Percentiles rank a stretch among this genome's conserved stretches.
These are phyloP conservation scores for Urocyon cinereoargenteus DNA, from an alignment of 2,797 vertebrate species.

Conservation along the genomic window DNA sequence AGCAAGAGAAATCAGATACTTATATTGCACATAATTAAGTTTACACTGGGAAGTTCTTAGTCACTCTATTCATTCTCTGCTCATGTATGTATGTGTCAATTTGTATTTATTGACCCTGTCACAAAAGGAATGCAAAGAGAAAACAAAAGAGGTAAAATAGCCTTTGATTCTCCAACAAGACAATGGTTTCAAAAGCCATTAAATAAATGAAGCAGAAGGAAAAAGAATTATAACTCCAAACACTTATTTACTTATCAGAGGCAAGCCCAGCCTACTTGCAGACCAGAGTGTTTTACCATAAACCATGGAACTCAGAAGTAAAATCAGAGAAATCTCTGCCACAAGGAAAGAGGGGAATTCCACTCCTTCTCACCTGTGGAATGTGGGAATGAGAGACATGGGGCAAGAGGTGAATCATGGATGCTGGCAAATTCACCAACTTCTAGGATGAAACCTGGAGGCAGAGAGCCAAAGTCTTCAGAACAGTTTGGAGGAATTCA, in stretches of 20 bases:
- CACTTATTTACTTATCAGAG: neutral
- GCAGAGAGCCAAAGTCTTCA: neutral
- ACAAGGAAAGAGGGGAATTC: neutral
- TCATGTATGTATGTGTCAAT: neutral
- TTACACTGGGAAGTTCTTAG: neutral
- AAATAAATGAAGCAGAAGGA: neutral
- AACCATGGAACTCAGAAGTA: neutral
- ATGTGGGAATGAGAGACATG: neutral
- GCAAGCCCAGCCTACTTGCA: neutral
- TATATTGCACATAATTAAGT: neutral
- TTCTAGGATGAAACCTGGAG: neutral
- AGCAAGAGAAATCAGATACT: constrained; percentile 24
- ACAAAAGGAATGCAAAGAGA: neutral
- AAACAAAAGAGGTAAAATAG: neutral
- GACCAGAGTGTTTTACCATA: neutral
- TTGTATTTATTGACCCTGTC: neutral
- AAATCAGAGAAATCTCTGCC: neutral
- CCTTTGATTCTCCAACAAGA: neutral
- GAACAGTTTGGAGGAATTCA: neutral
- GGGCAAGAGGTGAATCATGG: neutral
- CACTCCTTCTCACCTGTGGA: neutral
- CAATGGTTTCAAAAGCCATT: neutral
- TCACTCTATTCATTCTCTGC: neutral
- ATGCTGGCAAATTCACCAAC: too few species aligned
- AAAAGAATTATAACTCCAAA: neutral